Conservation (phyloP, 2,888 invertebrate species). For the Dastarcus helophoroides region DNA sequence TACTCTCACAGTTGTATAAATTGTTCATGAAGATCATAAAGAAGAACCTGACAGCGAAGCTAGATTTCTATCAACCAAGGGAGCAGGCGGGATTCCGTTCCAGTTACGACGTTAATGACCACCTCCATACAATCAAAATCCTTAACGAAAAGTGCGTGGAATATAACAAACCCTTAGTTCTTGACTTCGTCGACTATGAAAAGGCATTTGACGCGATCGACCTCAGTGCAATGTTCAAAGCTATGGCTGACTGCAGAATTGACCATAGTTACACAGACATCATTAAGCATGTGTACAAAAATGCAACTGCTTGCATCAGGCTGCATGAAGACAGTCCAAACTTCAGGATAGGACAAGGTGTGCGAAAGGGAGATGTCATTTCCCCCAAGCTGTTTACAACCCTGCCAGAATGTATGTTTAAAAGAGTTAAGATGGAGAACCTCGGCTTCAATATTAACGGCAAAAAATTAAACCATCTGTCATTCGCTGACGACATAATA, state of each 20-base stretch:
- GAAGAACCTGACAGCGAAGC: constrained; percentile 12
- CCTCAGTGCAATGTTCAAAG: constrained; percentile 4
- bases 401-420: no score
- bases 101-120: constrained; percentile 13
- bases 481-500: no score
- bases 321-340: constrained; percentile 6
- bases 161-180: constrained; percentile 9
- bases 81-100: constrained; percentile 15
- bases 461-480: no score
- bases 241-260: constrained; percentile 5
- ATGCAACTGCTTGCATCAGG: constrained; percentile 4
- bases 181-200: constrained; percentile 6
- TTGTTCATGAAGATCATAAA: constrained; percentile 14
- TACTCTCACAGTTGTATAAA: constrained; percentile 11
- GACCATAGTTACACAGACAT: constrained; percentile 4
- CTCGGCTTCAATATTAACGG: no score
- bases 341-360: no score
- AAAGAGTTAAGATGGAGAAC: no score
- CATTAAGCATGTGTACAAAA: constrained; percentile 5
- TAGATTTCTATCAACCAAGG: constrained; percentile 14
- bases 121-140: constrained; percentile 11
- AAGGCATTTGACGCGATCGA: constrained; percentile 6
- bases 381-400: no score
- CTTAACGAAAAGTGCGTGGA: constrained; percentile 14
- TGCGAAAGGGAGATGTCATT: no score